Base-by-base conservation (phyloP, 2,888 invertebrate species). In the Drosophila phalerata region DNA sequence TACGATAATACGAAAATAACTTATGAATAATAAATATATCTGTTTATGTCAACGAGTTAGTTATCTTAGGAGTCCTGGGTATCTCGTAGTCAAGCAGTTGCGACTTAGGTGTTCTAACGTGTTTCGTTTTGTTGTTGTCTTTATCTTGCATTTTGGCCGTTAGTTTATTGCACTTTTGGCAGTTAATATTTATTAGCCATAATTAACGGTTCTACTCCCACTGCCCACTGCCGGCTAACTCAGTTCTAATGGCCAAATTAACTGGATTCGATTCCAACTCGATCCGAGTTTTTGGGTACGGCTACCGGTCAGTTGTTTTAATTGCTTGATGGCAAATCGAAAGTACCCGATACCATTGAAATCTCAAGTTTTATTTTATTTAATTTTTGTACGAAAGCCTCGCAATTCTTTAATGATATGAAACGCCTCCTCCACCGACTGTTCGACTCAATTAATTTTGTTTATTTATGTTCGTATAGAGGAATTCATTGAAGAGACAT, bases 91-190 rank as follows among this genome's bases (percentile, higher is more conserved):
- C 49, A 5, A 1, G 13, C 30, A 19, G 6, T 6, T 17, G 5
- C 25, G 3, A 11, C 32, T 17, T n/a, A 13, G 4, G 6, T 19
- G 3, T n/a, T 8, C 10, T 30, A 10, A 30, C 9, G 30, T 30
- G 22, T 17, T 40, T 51, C 9, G 2, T 43, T 43, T 60, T 25
- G 30, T 30, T 30, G 42, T 61, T 67, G 67, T 58, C 30, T 72
- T 87, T 75, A 80, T 71, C 42, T 67, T 67, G 60, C 45, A 51
- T 61, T 73, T 60, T 66, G 55, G 52, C 48, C 56, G 47, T 47
- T 81, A 64, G 72, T 71, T 81, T 85, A 85, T 85, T 85, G 77
- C 85, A 85, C 79, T 85, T 89, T 85, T 85, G 88, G 74, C 89
- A 87, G 88, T 77, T 69, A 57, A 77, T 88, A 89, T 85, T 85